A percentile compares a stretch with the other conserved stretches of the same genome.
Evolutionary conservation across 2,113 vertebrate genomes (phyloP).

Genomic region (Himantopus leucocephalus): DNA sequence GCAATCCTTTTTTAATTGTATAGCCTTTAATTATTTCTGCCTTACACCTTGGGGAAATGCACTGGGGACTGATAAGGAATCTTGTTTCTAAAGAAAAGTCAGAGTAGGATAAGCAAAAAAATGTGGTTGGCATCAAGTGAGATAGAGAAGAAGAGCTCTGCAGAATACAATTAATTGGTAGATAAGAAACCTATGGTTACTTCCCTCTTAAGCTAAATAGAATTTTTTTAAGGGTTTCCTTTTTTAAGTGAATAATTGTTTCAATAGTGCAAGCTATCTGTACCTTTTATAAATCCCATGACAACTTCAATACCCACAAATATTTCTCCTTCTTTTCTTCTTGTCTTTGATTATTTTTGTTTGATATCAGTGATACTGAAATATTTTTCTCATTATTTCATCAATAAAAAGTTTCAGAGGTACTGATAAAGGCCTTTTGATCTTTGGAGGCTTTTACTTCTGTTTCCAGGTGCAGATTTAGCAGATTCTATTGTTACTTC

Average conservation of each 20-base stretch:
- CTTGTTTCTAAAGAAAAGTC: constrained; percentile 1
- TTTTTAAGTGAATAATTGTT: not conserved
- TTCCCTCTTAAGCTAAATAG: not conserved
- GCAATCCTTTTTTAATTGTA: constrained; percentile 30
- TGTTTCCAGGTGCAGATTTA: not conserved
- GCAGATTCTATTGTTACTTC: not conserved
- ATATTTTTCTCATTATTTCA: not conserved
- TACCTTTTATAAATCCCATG: not conserved
- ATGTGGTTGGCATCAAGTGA: not conserved
- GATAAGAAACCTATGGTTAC: not conserved
- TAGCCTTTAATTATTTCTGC: constrained; percentile 4
- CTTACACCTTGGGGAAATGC: not conserved
- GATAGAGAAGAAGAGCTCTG: not conserved
- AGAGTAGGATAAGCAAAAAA: not conserved
- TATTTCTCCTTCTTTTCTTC: not conserved
- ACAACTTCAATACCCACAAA: not conserved
- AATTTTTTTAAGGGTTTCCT: not conserved
- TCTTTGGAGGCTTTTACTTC: not conserved
- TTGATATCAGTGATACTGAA: not conserved
- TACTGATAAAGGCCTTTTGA: not conserved
- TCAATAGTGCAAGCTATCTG: not conserved
- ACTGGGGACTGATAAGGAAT: not conserved
- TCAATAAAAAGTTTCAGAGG: not conserved
- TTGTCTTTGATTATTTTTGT: not conserved
- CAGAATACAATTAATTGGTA: constrained; percentile 12